These are phyloP conservation scores for Thumatha senex DNA, from an alignment of 2,888 invertebrate species.

Conservation along the genomic window DNA sequence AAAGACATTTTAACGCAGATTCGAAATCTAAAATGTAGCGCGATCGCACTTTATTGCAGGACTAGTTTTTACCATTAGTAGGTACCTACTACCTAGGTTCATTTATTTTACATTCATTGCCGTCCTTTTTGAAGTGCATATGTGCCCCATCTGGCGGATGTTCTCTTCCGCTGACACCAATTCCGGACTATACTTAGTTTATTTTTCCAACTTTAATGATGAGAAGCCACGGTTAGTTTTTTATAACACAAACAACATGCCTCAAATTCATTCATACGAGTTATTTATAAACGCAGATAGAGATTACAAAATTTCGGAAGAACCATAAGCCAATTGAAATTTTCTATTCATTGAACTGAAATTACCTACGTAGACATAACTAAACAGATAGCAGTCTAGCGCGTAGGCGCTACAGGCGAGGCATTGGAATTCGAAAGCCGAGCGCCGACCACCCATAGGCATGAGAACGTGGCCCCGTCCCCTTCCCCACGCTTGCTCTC, in stretches of 20 bases:
- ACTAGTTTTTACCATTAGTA: background rate
- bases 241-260: constrained; percentile 34
- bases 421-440: constrained; percentile 82
- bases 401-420: constrained; percentile 80
- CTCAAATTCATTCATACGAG: constrained; percentile 60
- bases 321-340: too few species aligned
- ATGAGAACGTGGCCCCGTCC: constrained; percentile 78
- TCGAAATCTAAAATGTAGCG: background rate
- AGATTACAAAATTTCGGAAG: constrained; percentile 5
- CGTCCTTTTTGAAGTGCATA: constrained; percentile 41
- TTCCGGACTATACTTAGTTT: constrained; percentile 74
- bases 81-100: background rate
- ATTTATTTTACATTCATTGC: constrained; percentile 27
- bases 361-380: constrained; percentile 37
- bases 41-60: background rate
- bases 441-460: constrained; percentile 82
- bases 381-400: constrained; percentile 59
- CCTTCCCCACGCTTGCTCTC: constrained; percentile 75
- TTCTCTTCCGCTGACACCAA: constrained; percentile 74
- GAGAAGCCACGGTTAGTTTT: constrained; percentile 61
- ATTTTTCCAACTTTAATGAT: constrained; percentile 73
- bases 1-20: background rate
- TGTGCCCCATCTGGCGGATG: constrained; percentile 80
- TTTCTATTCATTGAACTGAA: constrained; percentile 21
- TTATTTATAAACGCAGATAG: constrained; percentile 11